These are phyloP conservation scores for Macrotus californicus DNA, from an alignment of 2,113 vertebrate genomes.

Conservation along the genomic window DNA sequence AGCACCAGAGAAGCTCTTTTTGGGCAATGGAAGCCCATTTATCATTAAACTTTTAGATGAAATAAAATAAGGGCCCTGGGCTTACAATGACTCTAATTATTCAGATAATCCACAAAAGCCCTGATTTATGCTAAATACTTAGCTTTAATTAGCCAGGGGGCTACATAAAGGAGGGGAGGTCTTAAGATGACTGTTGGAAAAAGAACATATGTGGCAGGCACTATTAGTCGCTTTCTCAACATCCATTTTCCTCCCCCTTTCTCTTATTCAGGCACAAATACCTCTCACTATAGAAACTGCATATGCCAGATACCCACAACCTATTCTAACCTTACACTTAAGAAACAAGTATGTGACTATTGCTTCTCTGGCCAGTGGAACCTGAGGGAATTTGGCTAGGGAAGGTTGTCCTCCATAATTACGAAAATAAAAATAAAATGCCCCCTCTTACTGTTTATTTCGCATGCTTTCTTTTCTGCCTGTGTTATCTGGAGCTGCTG, in stretches of 20 bases:
- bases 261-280: conserved; percentile 20
- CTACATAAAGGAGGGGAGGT: conserved; percentile 51
- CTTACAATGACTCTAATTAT: conserved; percentile 68
- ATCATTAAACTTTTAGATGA: conserved; percentile 68
- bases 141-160: conserved; percentile 64
- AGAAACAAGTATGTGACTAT: not conserved
- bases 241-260: not conserved
- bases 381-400: not conserved
- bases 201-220: conserved; percentile 49
- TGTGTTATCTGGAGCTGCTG: not conserved
- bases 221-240: conserved; percentile 47
- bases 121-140: conserved; percentile 73
- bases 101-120: conserved; percentile 69
- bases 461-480: not conserved
- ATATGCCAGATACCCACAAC: conserved; percentile 24
- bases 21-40: conserved; percentile 68
- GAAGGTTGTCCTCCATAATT: not conserved
- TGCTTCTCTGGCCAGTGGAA: conserved; percentile 14
- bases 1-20: conserved; percentile 53
- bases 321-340: conserved; percentile 34
- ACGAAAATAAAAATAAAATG: not conserved
- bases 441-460: not conserved
- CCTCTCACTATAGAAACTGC: not conserved
- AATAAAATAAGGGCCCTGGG: conserved; percentile 57
- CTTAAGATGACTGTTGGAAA: conserved; percentile 57